These are phyloP conservation scores for Gila orcuttii DNA, from an alignment of 2,113 vertebrate species.

Conservation along the genomic window DNA sequence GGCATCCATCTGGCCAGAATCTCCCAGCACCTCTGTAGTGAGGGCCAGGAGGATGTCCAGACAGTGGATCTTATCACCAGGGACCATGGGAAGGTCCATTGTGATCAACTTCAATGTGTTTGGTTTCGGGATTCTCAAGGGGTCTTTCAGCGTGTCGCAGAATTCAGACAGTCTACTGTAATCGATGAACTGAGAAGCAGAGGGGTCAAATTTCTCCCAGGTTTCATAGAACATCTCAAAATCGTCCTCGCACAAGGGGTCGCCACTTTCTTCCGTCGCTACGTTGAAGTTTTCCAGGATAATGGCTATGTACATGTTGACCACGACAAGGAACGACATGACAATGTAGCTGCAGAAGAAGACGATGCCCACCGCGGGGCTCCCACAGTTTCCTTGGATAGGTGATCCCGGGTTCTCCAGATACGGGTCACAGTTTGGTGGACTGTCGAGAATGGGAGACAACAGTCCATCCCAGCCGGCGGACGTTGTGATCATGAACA, in stretches of 20 bases:
- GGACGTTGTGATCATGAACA: slow-evolving; percentile 93
- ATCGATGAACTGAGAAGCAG: slow-evolving; percentile 87
- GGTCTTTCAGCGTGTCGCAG: slow-evolving; percentile 89
- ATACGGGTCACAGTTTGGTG: slow-evolving; percentile 87
- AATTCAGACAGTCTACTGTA: slow-evolving; percentile 88
- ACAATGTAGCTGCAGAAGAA: slow-evolving; percentile 96
- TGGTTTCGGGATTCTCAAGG: slow-evolving; percentile 88
- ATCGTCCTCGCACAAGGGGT: slow-evolving; percentile 90
- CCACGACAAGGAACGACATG: slow-evolving; percentile 92
- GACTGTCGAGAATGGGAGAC: slow-evolving; percentile 87
- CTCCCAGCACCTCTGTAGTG: slow-evolving; percentile 89
- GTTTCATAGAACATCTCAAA: slow-evolving; percentile 98
- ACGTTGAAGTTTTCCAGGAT: slow-evolving; percentile 97
- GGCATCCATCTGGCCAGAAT: slow-evolving; percentile 90
- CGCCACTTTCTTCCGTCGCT: slow-evolving; percentile 89
- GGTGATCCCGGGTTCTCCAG: slow-evolving; percentile 83
- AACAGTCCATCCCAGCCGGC: slow-evolving; percentile 95
- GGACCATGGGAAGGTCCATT: slow-evolving; percentile 92
- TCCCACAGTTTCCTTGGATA: slow-evolving; percentile 86
- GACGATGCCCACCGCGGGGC: slow-evolving; percentile 83
- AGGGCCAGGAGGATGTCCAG: slow-evolving; percentile 93
- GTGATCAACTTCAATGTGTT: slow-evolving; percentile 89
- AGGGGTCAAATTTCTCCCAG: slow-evolving; percentile 95
- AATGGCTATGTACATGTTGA: slow-evolving; percentile 98
- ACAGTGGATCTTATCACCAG: slow-evolving; percentile 95